Conservation (phyloP, 2,797 vertebrate species). For the Mustela erminea region DNA sequence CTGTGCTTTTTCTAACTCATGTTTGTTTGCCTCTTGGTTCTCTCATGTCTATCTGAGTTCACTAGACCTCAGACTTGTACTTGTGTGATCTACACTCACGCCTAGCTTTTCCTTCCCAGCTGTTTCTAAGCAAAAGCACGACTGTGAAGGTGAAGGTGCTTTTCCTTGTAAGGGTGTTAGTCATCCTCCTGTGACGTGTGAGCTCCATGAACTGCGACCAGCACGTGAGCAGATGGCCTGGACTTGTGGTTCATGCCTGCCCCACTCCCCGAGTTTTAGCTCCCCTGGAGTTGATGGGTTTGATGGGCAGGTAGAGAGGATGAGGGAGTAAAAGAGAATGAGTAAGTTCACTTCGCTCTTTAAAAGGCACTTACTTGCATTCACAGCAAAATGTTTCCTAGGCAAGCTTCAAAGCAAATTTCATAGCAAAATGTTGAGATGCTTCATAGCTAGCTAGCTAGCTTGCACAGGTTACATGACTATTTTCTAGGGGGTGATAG, state of each 20-base stretch:
- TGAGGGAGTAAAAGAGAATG: background rate
- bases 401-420: background rate
- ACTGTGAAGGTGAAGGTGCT: background rate
- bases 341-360: background rate
- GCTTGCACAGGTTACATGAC: background rate
- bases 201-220: no score
- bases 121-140: background rate
- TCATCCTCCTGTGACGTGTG: accelerated
- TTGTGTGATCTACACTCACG: background rate
- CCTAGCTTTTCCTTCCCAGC: background rate
- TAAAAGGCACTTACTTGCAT: background rate
- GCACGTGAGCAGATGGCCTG: no score
- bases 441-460: background rate
- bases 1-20: background rate
- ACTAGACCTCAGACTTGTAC: background rate
- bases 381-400: background rate
- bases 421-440: background rate
- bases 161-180: no score
- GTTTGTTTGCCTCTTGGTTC: background rate
- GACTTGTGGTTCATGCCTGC: background rate
- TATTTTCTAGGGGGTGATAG: accelerated
- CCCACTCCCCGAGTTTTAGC: background rate
- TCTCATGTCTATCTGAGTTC: background rate
- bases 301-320: background rate
- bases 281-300: background rate